Conservation (phyloP, 2,797 vertebrate genomes). For the Todus mexicanus region DNA sequence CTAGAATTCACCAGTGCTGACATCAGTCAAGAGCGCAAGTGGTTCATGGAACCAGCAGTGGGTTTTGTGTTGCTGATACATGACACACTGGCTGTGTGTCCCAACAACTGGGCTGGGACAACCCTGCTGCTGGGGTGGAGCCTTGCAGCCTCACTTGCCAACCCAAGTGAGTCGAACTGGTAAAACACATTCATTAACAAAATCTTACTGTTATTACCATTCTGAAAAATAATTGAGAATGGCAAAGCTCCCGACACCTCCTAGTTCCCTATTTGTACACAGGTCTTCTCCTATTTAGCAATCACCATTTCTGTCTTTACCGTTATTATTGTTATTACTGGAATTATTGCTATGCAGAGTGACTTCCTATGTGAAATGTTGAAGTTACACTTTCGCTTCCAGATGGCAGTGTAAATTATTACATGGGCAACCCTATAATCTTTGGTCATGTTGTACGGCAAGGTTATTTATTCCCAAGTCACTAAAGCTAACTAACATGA, state of each 20-base stretch:
- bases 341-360: conserved; percentile 1
- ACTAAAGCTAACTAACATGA: conserved; percentile 49
- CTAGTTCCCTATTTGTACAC: background rate
- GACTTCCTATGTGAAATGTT: background rate
- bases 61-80: background rate
- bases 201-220: background rate
- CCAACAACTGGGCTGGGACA: background rate
- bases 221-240: background rate
- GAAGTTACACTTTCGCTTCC: conserved; percentile 20
- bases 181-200: background rate
- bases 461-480: conserved; percentile 62
- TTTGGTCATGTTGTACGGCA: conserved; percentile 33
- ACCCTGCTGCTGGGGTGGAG: background rate
- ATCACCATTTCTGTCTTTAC: background rate
- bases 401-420: conserved; percentile 42
- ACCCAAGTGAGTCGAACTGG: background rate
- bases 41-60: background rate
- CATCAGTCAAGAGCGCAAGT: background rate
- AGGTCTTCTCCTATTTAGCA: background rate
- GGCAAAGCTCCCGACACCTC: background rate
- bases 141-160: background rate
- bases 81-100: background rate
- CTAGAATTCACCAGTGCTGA: background rate
- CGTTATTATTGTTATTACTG: conserved; percentile 1
- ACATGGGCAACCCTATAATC: conserved; percentile 40